Evolutionary conservation across 2,797 vertebrate species (phyloP).

Genomic region (Mormyrus proboscirostris): DNA sequence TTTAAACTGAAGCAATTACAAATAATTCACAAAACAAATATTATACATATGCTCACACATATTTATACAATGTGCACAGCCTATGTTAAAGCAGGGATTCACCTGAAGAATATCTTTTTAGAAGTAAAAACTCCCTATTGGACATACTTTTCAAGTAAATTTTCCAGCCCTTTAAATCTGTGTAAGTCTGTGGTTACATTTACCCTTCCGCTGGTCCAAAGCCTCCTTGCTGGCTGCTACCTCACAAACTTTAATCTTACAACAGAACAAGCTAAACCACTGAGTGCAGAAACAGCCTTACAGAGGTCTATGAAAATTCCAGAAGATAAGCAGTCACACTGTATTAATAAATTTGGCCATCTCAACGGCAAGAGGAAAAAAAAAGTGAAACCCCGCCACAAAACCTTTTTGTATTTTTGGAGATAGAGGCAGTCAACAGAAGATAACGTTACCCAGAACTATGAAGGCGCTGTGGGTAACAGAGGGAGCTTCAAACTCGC

Average conservation of each 20-base stretch:
- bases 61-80: not conserved
- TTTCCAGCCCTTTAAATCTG: not conserved
- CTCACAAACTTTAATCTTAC: constrained; percentile 8
- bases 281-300: not conserved
- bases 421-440: not conserved
- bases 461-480: not conserved
- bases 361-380: not conserved
- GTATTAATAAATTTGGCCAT: constrained; percentile 2
- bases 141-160: not conserved
- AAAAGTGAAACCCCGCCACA: not conserved
- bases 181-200: not conserved
- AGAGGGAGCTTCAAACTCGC: not conserved
- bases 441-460: not conserved
- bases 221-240: not conserved
- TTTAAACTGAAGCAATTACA: not conserved
- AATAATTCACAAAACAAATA: not conserved
- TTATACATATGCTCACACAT: not conserved
- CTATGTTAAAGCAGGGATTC: not conserved
- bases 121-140: not conserved
- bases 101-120: not conserved
- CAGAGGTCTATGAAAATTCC: not conserved
- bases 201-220: not conserved
- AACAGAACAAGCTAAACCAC: not conserved
- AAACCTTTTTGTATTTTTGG: constrained; percentile 3
- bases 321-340: not conserved